Percentiles rank a stretch among this genome's conserved stretches.
Evolutionary conservation across 2,113 vertebrate genomes (phyloP).

Genomic region (Mustela lutreola): DNA sequence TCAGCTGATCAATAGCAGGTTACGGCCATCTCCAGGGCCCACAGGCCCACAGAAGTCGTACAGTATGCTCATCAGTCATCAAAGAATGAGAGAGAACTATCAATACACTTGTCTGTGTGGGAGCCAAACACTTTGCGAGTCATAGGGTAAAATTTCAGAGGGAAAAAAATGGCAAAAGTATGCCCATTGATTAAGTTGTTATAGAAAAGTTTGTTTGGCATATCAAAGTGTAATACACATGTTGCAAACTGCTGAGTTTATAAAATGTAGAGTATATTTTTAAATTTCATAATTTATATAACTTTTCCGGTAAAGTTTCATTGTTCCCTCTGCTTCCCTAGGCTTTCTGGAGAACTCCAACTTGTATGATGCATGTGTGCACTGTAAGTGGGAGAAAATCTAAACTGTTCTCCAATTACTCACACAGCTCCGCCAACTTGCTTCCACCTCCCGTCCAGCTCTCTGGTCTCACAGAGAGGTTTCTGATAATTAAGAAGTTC

Average conservation of each 20-base stretch:
- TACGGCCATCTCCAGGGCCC: conserved; percentile 89
- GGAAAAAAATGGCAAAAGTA: conserved; percentile 80
- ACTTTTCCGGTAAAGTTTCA: conserved; percentile 66
- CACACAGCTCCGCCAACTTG: not conserved
- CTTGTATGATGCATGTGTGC: not conserved
- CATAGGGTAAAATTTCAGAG: conserved; percentile 69
- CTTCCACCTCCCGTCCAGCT: not conserved
- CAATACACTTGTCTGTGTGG: conserved; percentile 74
- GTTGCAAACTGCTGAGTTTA: conserved; percentile 73
- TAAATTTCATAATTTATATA: conserved; percentile 76
- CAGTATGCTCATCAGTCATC: conserved; percentile 83
- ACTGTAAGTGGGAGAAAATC: not conserved
- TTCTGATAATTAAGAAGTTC: not conserved
- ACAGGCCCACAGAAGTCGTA: conserved; percentile 81
- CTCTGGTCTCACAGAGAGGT: not conserved
- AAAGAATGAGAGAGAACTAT: conserved; percentile 80
- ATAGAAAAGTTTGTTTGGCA: conserved; percentile 74
- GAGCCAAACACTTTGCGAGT: conserved; percentile 73
- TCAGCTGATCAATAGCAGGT: conserved; percentile 91
- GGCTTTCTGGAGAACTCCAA: not conserved
- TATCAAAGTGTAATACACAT: conserved; percentile 71
- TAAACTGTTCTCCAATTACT: not conserved
- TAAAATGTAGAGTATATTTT: conserved; percentile 73
- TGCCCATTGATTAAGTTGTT: conserved; percentile 72
- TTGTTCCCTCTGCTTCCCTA: conserved; percentile 42